Conservation (phyloP, 2,113 vertebrate genomes). For the Brachirus orientalis region DNA sequence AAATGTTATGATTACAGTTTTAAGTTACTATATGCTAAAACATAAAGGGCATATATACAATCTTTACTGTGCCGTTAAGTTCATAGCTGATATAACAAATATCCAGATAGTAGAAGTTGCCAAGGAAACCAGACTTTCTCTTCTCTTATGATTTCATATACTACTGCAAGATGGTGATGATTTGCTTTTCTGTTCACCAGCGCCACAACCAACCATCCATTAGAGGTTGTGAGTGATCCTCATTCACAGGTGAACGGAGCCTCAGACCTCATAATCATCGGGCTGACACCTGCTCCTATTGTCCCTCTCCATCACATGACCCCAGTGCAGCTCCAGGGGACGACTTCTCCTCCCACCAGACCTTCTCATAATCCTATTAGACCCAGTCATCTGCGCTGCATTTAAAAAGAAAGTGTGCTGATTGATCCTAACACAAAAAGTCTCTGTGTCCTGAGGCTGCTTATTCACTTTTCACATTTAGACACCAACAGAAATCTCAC, state of each 20-base stretch:
- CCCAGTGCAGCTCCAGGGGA: conserved; percentile 10
- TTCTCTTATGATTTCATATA: neutral
- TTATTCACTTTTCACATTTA: conserved; percentile 1
- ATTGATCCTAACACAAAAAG: conserved; percentile 45
- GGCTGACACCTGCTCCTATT: conserved; percentile 61
- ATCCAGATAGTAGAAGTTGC: conserved; percentile 53
- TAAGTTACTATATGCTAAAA: too few relatives aligned
- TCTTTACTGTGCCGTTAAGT: too few relatives aligned
- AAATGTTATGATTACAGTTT: too few relatives aligned
- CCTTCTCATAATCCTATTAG: conserved; percentile 78
- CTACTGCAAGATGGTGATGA: conserved; percentile 9
- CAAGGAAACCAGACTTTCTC: conserved; percentile 51
- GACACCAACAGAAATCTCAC: neutral
- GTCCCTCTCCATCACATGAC: conserved; percentile 65
- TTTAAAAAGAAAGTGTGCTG: conserved; percentile 51
- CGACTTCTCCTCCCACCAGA: conserved; percentile 29
- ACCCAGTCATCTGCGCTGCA: conserved; percentile 58
- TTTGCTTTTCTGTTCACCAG: conserved; percentile 37
- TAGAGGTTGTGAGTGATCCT: conserved; percentile 62
- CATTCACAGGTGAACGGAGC: conserved; percentile 45
- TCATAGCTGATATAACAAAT: conserved; percentile 2
- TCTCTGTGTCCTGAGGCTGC: conserved; percentile 7
- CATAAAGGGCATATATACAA: too few relatives aligned
- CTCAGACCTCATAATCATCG: conserved; percentile 53
- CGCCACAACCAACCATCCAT: conserved; percentile 52